phyloP scores from a whole-genome alignment of 2,113 vertebrate genomes.

The Leiothrix lutea region DNA sequence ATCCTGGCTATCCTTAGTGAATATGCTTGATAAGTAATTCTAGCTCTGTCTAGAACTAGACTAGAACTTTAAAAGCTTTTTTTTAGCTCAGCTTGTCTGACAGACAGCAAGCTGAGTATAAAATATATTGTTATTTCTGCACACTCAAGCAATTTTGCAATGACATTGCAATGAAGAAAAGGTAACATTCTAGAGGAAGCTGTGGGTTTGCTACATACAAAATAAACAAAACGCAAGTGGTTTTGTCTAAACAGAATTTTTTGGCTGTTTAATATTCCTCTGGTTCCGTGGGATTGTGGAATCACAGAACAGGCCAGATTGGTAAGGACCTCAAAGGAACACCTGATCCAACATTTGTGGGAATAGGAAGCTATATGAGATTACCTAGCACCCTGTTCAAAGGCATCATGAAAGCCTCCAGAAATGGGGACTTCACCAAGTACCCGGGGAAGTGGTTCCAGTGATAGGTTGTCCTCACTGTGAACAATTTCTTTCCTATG shows the following conservation, averaged over 20 bases:
- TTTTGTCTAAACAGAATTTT: not conserved
- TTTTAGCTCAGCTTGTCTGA: not conserved
- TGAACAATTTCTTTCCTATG: not conserved
- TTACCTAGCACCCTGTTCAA: not conserved
- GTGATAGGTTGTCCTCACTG: not conserved
- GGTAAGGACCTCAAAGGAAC: not conserved
- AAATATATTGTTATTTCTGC: not conserved
- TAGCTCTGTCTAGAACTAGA: not conserved
- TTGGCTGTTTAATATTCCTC: not conserved
- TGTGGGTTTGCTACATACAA: not conserved
- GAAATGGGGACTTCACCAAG: fast-evolving
- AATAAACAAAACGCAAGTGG: not conserved
- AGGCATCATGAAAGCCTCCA: not conserved
- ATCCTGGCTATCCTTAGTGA: not conserved
- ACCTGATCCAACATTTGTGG: not conserved
- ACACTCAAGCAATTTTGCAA: not conserved
- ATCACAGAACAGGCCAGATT: not conserved
- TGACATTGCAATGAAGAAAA: not conserved
- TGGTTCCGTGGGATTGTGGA: fast-evolving
- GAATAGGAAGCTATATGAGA: not conserved
- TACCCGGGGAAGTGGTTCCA: not conserved
- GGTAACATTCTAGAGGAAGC: not conserved
- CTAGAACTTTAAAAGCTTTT: not conserved
- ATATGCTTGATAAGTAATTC: not conserved
- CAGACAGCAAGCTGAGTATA: not conserved